Percentiles rank a stretch among this genome's conserved stretches.
Evolutionary conservation across 2,797 vertebrate species (phyloP).

Genomic region (Meda fulgida): DNA sequence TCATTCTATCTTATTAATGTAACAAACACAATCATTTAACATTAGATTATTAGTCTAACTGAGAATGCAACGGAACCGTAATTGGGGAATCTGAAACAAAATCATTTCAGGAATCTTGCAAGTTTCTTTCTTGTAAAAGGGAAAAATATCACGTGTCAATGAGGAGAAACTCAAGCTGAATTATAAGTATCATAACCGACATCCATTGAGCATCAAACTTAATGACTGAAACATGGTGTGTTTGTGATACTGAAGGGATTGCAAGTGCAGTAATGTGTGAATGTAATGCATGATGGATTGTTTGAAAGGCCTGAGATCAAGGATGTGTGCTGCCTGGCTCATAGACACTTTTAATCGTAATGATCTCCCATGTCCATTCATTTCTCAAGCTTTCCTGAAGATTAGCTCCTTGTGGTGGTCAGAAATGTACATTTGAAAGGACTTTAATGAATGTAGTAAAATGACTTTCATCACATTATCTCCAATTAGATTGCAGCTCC

Average conservation of each 20-base stretch:
- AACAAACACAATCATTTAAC: background rate
- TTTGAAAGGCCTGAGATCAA: conserved; percentile 14
- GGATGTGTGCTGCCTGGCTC: background rate
- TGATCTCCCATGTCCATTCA: conserved; percentile 18
- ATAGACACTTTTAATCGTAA: conserved; percentile 15
- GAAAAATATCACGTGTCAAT: no score
- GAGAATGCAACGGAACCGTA: background rate
- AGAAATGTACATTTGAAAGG: conserved; percentile 28
- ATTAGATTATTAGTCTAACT: background rate
- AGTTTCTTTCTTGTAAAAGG: background rate
- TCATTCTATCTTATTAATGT: background rate
- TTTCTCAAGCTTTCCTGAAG: conserved; percentile 32
- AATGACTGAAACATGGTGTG: background rate
- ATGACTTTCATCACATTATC: conserved; percentile 68
- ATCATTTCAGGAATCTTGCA: background rate
- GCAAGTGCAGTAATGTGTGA: background rate
- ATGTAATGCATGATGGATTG: conserved; percentile 1
- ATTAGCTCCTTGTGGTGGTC: conserved; percentile 23
- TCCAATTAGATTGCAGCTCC: conserved; percentile 76
- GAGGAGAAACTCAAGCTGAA: background rate
- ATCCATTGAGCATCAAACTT: background rate
- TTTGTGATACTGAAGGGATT: no score
- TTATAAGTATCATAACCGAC: background rate
- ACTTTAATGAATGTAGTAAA: conserved; percentile 39
- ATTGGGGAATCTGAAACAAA: background rate